Evolutionary conservation across 2,797 vertebrate species (phyloP).

Genomic region (Hydrolagus colliei): DNA sequence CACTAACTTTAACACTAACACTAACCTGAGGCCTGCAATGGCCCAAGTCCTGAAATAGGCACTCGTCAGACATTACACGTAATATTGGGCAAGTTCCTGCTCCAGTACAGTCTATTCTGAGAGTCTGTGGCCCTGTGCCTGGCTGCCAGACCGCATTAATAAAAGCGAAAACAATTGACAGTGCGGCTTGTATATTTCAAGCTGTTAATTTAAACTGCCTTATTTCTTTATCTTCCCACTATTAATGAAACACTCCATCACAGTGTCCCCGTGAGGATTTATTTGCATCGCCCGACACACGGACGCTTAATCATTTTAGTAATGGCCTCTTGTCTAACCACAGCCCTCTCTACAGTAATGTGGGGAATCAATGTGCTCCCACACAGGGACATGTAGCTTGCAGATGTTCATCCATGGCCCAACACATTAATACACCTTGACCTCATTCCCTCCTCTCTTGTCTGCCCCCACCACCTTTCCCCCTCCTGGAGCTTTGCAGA

Average conservation of each 20-base stretch:
- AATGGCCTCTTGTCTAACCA: constrained; percentile 12
- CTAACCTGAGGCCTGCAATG: not conserved
- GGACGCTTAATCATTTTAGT: constrained; percentile 29
- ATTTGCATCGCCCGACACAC: constrained; percentile 30
- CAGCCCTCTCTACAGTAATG: not conserved
- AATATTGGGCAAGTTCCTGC: not conserved
- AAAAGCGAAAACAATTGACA: not conserved
- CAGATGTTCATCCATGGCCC: no score
- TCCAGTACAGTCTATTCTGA: no score
- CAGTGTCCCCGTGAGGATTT: constrained; percentile 9
- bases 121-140: no score
- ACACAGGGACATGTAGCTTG: not conserved
- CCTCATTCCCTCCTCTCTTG: no score
- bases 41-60: not conserved
- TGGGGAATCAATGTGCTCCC: constrained; percentile 17
- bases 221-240: constrained; percentile 32
- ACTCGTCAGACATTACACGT: not conserved
- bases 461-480: no score
- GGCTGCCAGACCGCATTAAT: constrained; percentile 6
- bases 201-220: constrained; percentile 33
- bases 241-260: constrained; percentile 37
- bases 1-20: no score
- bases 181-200: not conserved
- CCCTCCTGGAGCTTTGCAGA: no score
- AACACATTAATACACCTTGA: no score